Base-by-base conservation (phyloP, 2,797 vertebrate species). In the Xiphophorus birchmanni region DNA sequence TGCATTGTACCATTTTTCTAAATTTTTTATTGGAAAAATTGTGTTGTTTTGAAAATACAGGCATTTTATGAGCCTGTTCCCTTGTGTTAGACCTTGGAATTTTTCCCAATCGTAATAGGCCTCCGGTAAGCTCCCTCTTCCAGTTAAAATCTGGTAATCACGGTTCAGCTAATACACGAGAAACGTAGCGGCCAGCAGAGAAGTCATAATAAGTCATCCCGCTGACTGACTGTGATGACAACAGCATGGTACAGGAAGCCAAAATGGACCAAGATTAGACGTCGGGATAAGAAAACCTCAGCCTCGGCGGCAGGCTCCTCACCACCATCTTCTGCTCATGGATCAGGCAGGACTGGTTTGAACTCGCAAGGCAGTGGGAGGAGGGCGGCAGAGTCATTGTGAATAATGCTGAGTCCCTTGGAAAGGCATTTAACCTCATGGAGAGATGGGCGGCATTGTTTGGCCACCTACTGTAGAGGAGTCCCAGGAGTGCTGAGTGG, bases 1-100 rank as follows among this genome's bases (percentile, higher is more conserved):
- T 88, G n/a, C 72, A 76, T n/a, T 73, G 78, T 81, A 82, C 86
- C 91, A 91, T 80, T 91, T 91, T 91, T 76, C 37, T 78, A 12
- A 44, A 9, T 80, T 73, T 84, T 91, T 91, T 89, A 91, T 90
- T 88, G 86, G 82, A 83, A 84, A 84, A 87, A 86, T 85, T 32
- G 78, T 85, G 71, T 84, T 90, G 76, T 83, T 89, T 89, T 82
- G 69, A 78, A 78, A 89, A 80, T 54, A 40, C 77, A 54, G 42
- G 37, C 86, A 90, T 60, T 26, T 79, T 79, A 75, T 79, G 78
- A 88, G 86, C 81, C 86, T 81, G 79, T 69, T 76, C 79, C 87
- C 82, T 87, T 35, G 37, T 87, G 90, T 91, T 84, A 82, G 87
- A 91, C 78, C 56, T 74, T 81, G 85, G 88, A 89, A 86, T 87